Base-by-base conservation (phyloP, 2,113 vertebrate genomes). In the Connochaetes taurinus region DNA sequence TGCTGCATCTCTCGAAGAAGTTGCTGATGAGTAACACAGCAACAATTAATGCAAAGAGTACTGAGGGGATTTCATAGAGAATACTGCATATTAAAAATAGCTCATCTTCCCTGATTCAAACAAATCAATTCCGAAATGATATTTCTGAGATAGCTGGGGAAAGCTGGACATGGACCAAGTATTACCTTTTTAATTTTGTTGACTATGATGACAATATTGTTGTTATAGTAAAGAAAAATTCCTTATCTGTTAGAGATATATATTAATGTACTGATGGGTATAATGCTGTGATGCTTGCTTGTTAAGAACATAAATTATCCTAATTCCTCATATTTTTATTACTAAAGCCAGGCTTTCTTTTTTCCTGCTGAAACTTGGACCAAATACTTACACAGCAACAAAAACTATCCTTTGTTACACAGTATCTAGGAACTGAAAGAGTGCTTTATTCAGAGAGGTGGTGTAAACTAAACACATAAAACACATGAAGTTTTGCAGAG, bases 1-100 rank as follows among this genome's bases (percentile, higher is more conserved):
- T 99, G 99, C 97, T 99, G 99, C 99, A 99, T 99, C 99, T 99
- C 99, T 62, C 99, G 99, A 93, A 99, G 99, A 91, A 99, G 99
- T 99, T 99, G 99, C 99, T 99, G 96, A 50, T 96, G 85, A 97
- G 52, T 33, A 98, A 98, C 27, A 97, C 0, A 52, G 91, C 58
- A 92, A 80, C 58, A 2, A 47, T 96, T 93, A 97, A 89, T 8
- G 78, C 31, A 93, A 58, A 1, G 2, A 95, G 53, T 47, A 36
- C n/a, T 7, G 29, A 90, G 50, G 53, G 53, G 4, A 74, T 82
- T 93, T 86, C 90, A 85, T 82, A 94, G 40, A 55, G 23, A 89
- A 83, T 8, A 43, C 7, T 25, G 43, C 12, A n/a, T 58, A 92
- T 43, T 80, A 95, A 87, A 96, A 91, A 94, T 14, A 90, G 8